Conservation (phyloP, 1,140 invertebrate genomes). For the Sesamia nonagrioides region DNA sequence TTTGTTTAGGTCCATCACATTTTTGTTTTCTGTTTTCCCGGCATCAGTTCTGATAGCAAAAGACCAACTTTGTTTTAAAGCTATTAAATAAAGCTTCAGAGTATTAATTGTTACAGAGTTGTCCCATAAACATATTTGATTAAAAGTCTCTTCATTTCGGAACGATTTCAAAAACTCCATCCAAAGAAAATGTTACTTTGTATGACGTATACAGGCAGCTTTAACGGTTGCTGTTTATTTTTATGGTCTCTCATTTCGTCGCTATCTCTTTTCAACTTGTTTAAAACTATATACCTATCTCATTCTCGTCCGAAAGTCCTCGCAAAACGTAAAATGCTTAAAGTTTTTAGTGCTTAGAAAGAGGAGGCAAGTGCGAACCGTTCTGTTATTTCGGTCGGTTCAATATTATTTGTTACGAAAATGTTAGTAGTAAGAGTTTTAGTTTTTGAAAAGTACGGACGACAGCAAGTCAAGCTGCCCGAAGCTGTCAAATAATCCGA, state of each 20-base stretch:
- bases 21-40: background rate
- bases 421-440: background rate
- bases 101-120: background rate
- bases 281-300: constrained; percentile 30
- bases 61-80: too few relatives aligned
- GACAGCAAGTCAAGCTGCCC: too few relatives aligned
- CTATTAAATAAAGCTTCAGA: too few relatives aligned
- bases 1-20: too few relatives aligned
- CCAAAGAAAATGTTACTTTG: constrained; percentile 16
- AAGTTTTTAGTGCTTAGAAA: constrained; percentile 58
- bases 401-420: background rate
- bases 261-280: constrained; percentile 23
- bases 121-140: background rate
- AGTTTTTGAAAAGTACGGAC: too few relatives aligned
- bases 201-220: constrained; percentile 33
- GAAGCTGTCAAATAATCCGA: too few relatives aligned
- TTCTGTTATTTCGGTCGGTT: constrained; percentile 16
- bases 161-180: background rate
- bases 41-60: background rate
- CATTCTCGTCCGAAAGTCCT: constrained; percentile 24
- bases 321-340: constrained; percentile 48
- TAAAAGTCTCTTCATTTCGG: background rate
- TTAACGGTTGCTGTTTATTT: constrained; percentile 36
- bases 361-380: constrained; percentile 45
- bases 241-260: constrained; percentile 10